Percentiles rank a stretch among this genome's conserved stretches.
Evolutionary conservation across 2,888 invertebrate genomes (phyloP).

Genomic region (Callyntrura sp.): DNA sequence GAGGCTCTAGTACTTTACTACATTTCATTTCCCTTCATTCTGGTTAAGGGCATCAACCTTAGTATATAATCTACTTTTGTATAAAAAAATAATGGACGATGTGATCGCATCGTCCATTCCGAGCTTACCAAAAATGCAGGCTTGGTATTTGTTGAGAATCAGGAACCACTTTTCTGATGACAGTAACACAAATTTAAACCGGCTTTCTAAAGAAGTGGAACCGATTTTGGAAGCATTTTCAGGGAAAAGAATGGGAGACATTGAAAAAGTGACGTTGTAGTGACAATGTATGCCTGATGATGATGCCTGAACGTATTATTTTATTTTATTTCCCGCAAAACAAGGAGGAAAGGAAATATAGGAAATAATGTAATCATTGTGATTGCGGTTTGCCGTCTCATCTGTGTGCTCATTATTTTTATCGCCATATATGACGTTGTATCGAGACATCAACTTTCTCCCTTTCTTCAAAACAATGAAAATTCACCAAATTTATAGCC

Average conservation of each 20-base stretch:
- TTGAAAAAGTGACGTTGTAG: background rate
- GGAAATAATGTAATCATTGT: slow-evolving; percentile 16
- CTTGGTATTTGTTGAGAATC: no score
- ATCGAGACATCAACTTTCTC: no score
- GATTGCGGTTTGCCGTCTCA: background rate
- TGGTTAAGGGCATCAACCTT: slow-evolving; percentile 46
- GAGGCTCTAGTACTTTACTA: background rate
- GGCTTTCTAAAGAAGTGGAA: slow-evolving; percentile 35
- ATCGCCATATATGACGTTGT: slow-evolving; percentile 48
- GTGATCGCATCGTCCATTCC: background rate
- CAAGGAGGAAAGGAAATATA: background rate
- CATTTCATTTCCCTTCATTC: background rate
- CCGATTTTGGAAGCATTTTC: slow-evolving; percentile 24
- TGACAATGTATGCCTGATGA: background rate
- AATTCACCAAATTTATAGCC: slow-evolving; percentile 33
- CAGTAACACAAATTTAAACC: no score
- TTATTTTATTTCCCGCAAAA: background rate
- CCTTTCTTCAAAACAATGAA: no score
- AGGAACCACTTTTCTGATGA: no score
- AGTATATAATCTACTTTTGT: background rate
- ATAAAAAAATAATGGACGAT: background rate
- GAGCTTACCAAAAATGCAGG: no score
- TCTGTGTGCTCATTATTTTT: slow-evolving; percentile 55
- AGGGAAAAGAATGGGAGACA: background rate
- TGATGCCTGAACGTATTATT: background rate